Conservation (phyloP, 2,797 vertebrate species). For the Morus bassanus region DNA sequence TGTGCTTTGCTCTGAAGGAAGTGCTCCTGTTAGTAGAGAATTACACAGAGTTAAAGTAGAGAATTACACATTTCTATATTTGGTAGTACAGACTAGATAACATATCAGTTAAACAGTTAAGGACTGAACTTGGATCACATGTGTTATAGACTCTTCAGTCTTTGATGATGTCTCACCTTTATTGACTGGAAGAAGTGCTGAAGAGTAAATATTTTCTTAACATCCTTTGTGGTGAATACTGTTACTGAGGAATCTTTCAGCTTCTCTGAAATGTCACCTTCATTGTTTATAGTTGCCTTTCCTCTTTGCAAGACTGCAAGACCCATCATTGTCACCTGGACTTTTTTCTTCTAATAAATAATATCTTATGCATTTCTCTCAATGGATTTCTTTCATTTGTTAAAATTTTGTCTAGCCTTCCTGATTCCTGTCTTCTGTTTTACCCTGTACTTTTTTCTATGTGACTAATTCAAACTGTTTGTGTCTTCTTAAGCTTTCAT, state of each 20-base stretch:
- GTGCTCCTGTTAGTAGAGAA: not conserved
- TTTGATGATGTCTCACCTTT: not conserved
- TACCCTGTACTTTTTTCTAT: not conserved
- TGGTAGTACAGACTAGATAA: not conserved
- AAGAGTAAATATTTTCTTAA: not conserved
- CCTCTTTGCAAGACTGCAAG: not conserved
- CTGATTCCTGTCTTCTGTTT: not conserved
- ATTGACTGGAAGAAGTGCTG: not conserved
- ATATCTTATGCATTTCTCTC: not conserved
- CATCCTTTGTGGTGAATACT: not conserved
- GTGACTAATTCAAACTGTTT: not conserved
- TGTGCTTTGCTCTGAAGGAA: not conserved
- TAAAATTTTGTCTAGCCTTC: not conserved
- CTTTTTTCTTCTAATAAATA: not conserved
- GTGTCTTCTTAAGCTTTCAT: not conserved
- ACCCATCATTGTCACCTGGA: not conserved
- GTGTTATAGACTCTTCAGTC: not conserved
- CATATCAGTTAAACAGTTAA: not conserved
- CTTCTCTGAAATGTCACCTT: not conserved
- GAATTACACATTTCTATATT: not conserved
- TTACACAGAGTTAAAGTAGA: not conserved
- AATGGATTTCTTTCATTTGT: not conserved
- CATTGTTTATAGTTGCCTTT: not conserved
- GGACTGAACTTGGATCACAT: not conserved
- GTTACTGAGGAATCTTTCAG: not conserved